Evolutionary conservation across 2,113 vertebrate species (phyloP).

Genomic region (Ginglymostoma cirratum): DNA sequence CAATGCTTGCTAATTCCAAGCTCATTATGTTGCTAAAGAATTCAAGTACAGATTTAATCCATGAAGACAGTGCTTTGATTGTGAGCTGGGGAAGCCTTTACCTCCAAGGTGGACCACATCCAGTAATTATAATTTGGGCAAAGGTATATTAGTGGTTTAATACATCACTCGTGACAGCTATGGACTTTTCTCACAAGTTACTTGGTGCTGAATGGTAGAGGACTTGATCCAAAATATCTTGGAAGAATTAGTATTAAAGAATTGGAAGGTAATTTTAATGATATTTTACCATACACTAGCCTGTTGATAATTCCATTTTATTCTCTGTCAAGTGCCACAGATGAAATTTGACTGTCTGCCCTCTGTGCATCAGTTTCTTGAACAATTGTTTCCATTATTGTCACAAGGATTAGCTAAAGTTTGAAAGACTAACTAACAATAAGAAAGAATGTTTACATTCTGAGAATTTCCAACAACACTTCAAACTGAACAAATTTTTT

Average conservation of each 20-base stretch:
- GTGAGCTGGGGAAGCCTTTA: not conserved
- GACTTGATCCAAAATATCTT: not conserved
- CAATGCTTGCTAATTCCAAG: not conserved
- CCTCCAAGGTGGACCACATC: too few relatives aligned
- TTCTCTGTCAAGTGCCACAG: not conserved
- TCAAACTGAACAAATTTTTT: not conserved
- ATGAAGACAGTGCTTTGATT: not conserved
- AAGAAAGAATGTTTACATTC: not conserved
- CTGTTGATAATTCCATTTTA: not conserved
- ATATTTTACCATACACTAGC: not conserved
- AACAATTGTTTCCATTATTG: not conserved
- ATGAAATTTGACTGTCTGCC: not conserved
- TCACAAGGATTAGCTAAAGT: not conserved
- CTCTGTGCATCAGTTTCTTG: not conserved
- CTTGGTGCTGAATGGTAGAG: not conserved
- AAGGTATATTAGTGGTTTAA: not conserved
- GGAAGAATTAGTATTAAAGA: not conserved
- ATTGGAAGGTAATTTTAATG: not conserved
- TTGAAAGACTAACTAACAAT: not conserved
- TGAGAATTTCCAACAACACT: not conserved
- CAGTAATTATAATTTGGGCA: not conserved
- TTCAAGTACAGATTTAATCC: not conserved
- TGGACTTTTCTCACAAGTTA: not conserved
- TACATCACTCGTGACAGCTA: not conserved
- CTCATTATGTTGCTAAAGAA: not conserved